Percentiles rank a stretch among this genome's conserved stretches.
phyloP scores from a whole-genome alignment of 2,113 vertebrate species.

The Trinectes maculatus region DNA sequence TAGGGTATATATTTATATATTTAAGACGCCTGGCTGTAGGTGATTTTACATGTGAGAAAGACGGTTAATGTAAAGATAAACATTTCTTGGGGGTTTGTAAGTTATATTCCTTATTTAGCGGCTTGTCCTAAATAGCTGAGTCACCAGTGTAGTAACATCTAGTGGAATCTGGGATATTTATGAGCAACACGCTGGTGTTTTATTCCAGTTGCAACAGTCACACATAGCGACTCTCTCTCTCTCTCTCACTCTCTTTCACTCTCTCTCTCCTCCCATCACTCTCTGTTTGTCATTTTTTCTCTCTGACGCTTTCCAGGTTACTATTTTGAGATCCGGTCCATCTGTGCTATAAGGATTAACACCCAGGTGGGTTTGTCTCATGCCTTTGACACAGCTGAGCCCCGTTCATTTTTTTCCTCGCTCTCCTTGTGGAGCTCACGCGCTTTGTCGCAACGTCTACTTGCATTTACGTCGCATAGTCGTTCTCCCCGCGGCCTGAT shows the following conservation, averaged over 20 bases:
- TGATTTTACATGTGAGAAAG: too few species aligned
- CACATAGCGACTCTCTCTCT: conserved; percentile 12
- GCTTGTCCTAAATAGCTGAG: conserved; percentile 46
- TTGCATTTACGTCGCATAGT: conserved; percentile 16
- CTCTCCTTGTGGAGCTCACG: conserved; percentile 26
- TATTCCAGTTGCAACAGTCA: conserved; percentile 30
- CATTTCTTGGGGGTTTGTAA: too few species aligned
- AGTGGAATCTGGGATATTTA: conserved; percentile 64
- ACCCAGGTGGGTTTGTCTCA: conserved; percentile 82
- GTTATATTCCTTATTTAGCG: too few species aligned
- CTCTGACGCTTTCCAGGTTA: conserved; percentile 73
- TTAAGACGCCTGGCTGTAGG: too few species aligned
- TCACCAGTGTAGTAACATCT: conserved; percentile 46
- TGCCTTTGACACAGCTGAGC: conserved; percentile 68
- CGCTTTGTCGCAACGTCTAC: conserved; percentile 20
- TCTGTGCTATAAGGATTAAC: conserved; percentile 87
- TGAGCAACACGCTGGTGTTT: conserved; percentile 26
- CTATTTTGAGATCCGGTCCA: conserved; percentile 88
- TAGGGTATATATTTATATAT: background rate
- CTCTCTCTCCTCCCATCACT: conserved; percentile 18
- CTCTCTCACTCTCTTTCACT: conserved; percentile 18
- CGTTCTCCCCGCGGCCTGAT: conserved; percentile 14
- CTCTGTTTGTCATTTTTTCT: conserved; percentile 21
- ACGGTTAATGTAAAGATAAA: conserved; percentile 7
- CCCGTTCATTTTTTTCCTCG: conserved; percentile 15